Evolutionary conservation across 1,140 invertebrate species (phyloP).

Genomic region (Drosophila lowei): DNA sequence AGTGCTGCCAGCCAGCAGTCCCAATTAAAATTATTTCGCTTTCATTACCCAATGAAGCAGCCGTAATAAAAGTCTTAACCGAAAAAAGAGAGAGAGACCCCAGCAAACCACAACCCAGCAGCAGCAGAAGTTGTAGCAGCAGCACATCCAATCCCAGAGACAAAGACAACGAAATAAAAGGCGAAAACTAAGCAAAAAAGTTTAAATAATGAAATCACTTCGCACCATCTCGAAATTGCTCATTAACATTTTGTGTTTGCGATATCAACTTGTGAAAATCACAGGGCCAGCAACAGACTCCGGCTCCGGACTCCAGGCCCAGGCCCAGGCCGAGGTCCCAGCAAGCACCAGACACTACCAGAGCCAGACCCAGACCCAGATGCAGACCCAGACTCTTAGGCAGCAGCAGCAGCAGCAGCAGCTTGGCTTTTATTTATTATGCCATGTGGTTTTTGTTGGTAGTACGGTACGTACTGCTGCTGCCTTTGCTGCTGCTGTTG

Average conservation of each 20-base stretch:
- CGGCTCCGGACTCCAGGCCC: constrained; percentile 44
- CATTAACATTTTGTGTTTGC: constrained; percentile 83
- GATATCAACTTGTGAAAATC: constrained; percentile 83
- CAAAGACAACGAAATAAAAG: constrained; percentile 46
- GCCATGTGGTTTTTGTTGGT: constrained; percentile 64
- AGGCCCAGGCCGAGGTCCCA: constrained; percentile 8
- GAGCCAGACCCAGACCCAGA: constrained; percentile 39
- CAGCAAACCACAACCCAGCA: constrained; percentile 26
- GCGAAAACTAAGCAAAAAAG: constrained; percentile 53
- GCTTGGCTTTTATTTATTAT: constrained; percentile 81
- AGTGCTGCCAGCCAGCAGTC: constrained; percentile 46
- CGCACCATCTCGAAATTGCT: constrained; percentile 83
- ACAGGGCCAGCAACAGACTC: constrained; percentile 42
- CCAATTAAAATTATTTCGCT: constrained; percentile 81
- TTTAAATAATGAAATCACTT: constrained; percentile 83
- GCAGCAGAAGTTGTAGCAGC: constrained; percentile 14
- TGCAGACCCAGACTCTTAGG: constrained; percentile 67
- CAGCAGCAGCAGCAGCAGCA: constrained; percentile 55
- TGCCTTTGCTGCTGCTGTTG: constrained; percentile 36
- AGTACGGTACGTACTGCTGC: constrained; percentile 23
- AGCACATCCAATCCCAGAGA: constrained; percentile 43
- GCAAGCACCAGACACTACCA: constrained; percentile 13
- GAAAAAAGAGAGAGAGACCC: constrained; percentile 11
- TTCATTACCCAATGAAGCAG: constrained; percentile 74
- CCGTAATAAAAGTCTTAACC: constrained; percentile 65